A percentile compares a stretch with the other conserved stretches of the same genome.
These are phyloP conservation scores for Oophaga sylvatica DNA, from an alignment of 2,797 vertebrate species.

Conservation along the genomic window DNA sequence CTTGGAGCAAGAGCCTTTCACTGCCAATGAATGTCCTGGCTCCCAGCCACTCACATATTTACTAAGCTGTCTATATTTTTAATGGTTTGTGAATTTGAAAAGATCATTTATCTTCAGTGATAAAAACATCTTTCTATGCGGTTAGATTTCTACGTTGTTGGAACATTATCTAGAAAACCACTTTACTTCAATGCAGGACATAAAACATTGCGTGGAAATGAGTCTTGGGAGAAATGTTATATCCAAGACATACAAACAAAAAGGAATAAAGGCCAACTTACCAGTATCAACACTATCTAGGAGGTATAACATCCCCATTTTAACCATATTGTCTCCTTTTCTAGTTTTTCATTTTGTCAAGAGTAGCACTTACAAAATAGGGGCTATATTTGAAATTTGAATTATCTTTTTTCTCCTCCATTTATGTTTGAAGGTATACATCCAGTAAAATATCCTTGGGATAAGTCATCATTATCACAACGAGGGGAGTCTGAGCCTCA, in stretches of 20 bases:
- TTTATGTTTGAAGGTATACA: background rate
- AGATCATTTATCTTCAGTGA: conserved; percentile 49
- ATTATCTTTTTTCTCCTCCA: background rate
- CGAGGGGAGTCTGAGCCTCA: too few species aligned
- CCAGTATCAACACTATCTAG: background rate
- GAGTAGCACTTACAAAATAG: background rate
- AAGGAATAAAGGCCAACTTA: conserved; percentile 23
- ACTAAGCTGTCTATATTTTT: conserved; percentile 57
- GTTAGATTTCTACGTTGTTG: conserved; percentile 41
- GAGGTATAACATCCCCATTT: too few species aligned
- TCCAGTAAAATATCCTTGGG: too few species aligned
- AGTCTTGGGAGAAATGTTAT: conserved; percentile 34
- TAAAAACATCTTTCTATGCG: conserved; percentile 48
- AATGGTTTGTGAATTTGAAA: conserved; percentile 54
- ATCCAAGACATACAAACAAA: conserved; percentile 35
- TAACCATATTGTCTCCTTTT: too few species aligned
- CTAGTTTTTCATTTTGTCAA: too few species aligned
- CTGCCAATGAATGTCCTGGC: conserved; percentile 55
- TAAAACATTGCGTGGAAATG: conserved; percentile 7
- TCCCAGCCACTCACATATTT: conserved; percentile 53
- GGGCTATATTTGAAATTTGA: background rate
- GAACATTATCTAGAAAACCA: conserved; percentile 32
- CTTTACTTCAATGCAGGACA: conserved; percentile 34
- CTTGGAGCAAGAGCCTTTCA: conserved; percentile 40
- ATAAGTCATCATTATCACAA: too few species aligned